Evolutionary conservation across 2,888 invertebrate genomes (phyloP).

Genomic region (Syrista parreyssii): DNA sequence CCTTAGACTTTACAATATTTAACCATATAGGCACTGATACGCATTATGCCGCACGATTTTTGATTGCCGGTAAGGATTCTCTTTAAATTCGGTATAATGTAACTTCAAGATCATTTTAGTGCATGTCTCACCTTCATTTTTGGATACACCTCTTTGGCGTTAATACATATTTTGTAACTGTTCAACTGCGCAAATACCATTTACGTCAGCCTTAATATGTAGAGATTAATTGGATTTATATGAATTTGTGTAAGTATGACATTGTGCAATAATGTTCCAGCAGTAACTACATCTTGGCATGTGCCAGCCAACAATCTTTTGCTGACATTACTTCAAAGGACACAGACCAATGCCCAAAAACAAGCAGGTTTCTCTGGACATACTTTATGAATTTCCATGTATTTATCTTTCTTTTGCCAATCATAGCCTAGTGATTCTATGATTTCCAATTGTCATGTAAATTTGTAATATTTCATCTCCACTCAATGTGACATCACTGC

Average conservation of each 20-base stretch:
- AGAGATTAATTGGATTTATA: conserved; percentile 10
- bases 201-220: conserved; percentile 25
- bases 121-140: background rate
- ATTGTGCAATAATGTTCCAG: conserved; percentile 3
- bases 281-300: conserved; percentile 5
- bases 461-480: background rate
- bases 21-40: background rate
- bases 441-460: background rate
- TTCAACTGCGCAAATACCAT: conserved; percentile 26
- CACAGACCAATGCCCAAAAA: conserved; percentile 51
- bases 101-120: background rate
- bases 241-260: background rate
- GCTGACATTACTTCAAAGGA: conserved; percentile 31
- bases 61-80: background rate
- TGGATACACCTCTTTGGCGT: conserved; percentile 13
- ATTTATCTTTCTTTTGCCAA: background rate
- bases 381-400: conserved; percentile 1
- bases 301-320: conserved; percentile 11
- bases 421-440: background rate
- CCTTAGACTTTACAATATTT: background rate
- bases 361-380: conserved; percentile 46
- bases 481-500: background rate
- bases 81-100: background rate
- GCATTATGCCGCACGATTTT: background rate
- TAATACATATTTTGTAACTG: conserved; percentile 14